These are phyloP conservation scores for Saimiri boliviensis DNA, from an alignment of 2,113 vertebrate species.

Conservation along the genomic window DNA sequence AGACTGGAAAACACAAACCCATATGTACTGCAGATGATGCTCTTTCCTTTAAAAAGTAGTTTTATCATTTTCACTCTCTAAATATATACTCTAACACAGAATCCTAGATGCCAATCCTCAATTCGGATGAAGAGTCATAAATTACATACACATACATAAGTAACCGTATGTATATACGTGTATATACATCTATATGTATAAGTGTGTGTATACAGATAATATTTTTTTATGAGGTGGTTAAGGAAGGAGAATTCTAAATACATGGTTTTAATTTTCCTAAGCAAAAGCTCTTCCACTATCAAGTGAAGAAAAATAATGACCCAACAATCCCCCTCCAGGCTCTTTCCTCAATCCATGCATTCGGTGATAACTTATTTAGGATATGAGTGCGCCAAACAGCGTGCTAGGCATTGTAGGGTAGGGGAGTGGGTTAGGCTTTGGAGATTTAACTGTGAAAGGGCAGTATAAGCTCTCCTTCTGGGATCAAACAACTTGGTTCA, in stretches of 20 bases:
- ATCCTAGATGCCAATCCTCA: not conserved
- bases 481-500: not conserved
- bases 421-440: not conserved
- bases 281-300: not conserved
- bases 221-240: constrained; percentile 11
- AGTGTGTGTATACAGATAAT: not conserved
- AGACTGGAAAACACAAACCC: not conserved
- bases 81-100: not conserved
- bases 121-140: not conserved
- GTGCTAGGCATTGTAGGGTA: not conserved
- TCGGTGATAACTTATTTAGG: not conserved
- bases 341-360: not conserved
- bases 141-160: not conserved
- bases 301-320: constrained; percentile 23
- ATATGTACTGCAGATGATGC: not conserved
- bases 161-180: not conserved
- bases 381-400: not conserved
- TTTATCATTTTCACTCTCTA: constrained; percentile 2
- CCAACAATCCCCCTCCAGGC: not conserved
- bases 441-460: not conserved
- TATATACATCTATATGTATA: not conserved
- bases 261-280: not conserved
- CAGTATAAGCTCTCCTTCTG: not conserved
- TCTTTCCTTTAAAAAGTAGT: constrained; percentile 24
- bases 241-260: not conserved